Evolutionary conservation across 2,113 vertebrate species (phyloP).

Genomic region (Gambusia affinis): DNA sequence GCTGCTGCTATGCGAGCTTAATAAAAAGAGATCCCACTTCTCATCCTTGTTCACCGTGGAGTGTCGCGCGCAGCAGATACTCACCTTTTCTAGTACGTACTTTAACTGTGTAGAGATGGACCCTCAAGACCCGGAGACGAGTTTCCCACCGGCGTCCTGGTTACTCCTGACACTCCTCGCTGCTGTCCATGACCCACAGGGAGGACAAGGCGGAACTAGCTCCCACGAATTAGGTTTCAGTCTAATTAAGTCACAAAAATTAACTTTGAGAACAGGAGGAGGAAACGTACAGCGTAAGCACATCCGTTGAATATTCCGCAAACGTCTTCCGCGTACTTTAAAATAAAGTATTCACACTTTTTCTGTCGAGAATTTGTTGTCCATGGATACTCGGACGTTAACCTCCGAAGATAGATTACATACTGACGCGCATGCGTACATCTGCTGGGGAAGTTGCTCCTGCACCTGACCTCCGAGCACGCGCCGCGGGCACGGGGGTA

Average conservation of each 20-base stretch:
- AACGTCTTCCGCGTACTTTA: not conserved
- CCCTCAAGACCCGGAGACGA: not conserved
- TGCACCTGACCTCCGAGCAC: too few relatives aligned
- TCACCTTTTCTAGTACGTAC: slow-evolving; percentile 19
- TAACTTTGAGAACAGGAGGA: not conserved
- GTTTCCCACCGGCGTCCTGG: not conserved
- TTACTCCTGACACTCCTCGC: slow-evolving; percentile 60
- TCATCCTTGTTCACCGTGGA: not conserved
- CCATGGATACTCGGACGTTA: slow-evolving; percentile 2
- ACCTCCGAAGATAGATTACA: slow-evolving; percentile 46
- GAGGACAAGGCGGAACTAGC: slow-evolving; percentile 63
- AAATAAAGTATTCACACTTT: not conserved
- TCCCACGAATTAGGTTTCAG: not conserved
- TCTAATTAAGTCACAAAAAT: slow-evolving; percentile 16
- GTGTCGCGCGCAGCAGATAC: not conserved
- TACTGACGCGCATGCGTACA: slow-evolving; percentile 50
- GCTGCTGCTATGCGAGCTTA: slow-evolving; percentile 25
- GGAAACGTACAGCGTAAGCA: fast-evolving
- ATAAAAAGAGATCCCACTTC: slow-evolving; percentile 11
- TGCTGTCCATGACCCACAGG: not conserved
- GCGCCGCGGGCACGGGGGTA: not conserved
- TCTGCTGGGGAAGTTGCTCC: too few relatives aligned
- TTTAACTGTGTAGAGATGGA: not conserved
- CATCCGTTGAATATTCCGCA: not conserved
- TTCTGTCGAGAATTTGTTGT: slow-evolving; percentile 7